Evolutionary conservation across 2,888 invertebrate genomes (phyloP).

Genomic region (Epirrhoe alternata): DNA sequence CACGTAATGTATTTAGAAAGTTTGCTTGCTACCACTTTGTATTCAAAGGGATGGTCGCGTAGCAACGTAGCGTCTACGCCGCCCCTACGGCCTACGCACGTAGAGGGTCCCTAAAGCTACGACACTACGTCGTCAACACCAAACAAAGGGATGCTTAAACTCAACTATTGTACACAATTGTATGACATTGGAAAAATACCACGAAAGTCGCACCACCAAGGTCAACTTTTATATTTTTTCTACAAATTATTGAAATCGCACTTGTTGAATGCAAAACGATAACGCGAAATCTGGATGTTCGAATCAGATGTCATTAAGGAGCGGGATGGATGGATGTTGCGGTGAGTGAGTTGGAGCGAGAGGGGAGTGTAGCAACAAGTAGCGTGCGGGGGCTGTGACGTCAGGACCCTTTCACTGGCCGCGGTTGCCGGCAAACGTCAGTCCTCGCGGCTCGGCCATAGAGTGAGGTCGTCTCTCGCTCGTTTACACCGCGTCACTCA

Average conservation of each 20-base stretch:
- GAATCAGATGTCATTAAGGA: constrained; percentile 63
- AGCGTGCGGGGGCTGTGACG: constrained; percentile 78
- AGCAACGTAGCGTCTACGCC: constrained; percentile 47
- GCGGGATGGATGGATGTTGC: constrained; percentile 64
- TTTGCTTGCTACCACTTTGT: constrained; percentile 39
- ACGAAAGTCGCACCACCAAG: constrained; percentile 37
- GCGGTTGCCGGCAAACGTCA: constrained; percentile 59
- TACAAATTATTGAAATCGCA: constrained; percentile 45
- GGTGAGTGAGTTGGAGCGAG: constrained; percentile 52
- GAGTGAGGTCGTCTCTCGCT: constrained; percentile 78
- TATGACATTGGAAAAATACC: constrained; percentile 28
- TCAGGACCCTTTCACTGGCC: constrained; percentile 84
- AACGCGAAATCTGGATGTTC: constrained; percentile 52
- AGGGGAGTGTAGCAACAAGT: constrained; percentile 78
- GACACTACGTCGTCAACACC: constrained; percentile 45
- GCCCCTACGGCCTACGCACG: constrained; percentile 49
- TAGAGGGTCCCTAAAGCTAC: constrained; percentile 46
- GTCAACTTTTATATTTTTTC: constrained; percentile 42
- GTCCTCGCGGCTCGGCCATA: constrained; percentile 83
- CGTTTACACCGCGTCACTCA: constrained; percentile 67
- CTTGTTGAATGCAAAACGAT: constrained; percentile 55
- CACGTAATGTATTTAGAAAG: constrained; percentile 37
- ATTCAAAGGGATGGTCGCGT: constrained; percentile 45
- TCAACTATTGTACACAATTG: background rate
- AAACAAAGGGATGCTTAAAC: background rate